phyloP scores from a whole-genome alignment of 1,140 invertebrate species.

The Linepithema humile region DNA sequence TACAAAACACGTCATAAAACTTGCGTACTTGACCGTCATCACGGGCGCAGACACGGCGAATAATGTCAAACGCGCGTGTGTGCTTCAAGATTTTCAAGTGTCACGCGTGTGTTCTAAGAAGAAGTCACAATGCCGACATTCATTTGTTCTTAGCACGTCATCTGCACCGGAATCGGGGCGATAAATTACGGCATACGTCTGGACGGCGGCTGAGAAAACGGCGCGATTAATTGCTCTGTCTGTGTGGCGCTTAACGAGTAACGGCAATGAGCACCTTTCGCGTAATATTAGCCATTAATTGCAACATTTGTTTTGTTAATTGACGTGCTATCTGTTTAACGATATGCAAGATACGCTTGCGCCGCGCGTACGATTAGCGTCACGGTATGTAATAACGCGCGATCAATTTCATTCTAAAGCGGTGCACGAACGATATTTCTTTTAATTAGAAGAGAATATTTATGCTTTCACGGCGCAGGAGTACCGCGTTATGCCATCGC shows the following conservation, averaged over 20 bases:
- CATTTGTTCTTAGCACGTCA: constrained; percentile 56
- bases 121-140: constrained; percentile 45
- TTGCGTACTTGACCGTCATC: neutral
- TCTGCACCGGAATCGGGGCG: constrained; percentile 26
- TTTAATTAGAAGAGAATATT: constrained; percentile 62
- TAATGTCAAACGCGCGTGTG: neutral
- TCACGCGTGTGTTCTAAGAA: neutral
- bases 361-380: constrained; percentile 46
- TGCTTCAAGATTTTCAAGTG: constrained; percentile 31
- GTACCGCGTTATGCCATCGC: constrained; percentile 29
- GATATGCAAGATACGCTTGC: constrained; percentile 9
- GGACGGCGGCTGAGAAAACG: neutral
- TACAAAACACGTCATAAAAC: neutral
- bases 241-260: constrained; percentile 61
- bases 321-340: neutral
- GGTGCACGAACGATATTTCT: constrained; percentile 16
- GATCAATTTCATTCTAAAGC: constrained; percentile 47
- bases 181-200: constrained; percentile 27
- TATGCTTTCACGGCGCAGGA: constrained; percentile 32
- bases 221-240: constrained; percentile 62
- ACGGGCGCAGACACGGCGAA: neutral
- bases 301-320: constrained; percentile 70
- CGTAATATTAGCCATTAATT: constrained; percentile 63
- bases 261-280: constrained; percentile 49
- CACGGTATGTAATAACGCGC: constrained; percentile 7